A percentile compares a stretch with the other conserved stretches of the same genome.
phyloP scores from a whole-genome alignment of 2,888 invertebrate genomes.

The Zeuzera pyrina region DNA sequence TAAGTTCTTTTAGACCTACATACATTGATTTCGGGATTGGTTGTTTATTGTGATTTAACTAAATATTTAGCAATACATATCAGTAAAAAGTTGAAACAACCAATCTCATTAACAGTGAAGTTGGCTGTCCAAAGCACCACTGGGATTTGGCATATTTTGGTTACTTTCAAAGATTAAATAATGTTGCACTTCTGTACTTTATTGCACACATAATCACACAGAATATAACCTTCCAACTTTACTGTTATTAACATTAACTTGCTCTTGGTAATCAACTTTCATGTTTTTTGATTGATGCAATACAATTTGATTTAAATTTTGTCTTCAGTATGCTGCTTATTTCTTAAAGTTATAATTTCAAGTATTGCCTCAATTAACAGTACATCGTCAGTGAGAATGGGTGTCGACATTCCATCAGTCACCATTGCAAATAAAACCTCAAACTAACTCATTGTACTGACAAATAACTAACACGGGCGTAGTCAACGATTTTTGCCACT shows the following conservation, averaged over 20 bases:
- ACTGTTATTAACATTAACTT: constrained; percentile 38
- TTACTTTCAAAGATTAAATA: constrained; percentile 1
- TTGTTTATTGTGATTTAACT: neutral
- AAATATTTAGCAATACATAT: neutral
- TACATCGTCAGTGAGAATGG: constrained; percentile 33
- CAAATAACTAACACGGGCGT: constrained; percentile 57
- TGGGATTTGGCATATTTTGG: neutral
- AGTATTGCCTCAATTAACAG: constrained; percentile 49
- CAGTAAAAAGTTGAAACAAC: constrained; percentile 22
- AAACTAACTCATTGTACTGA: constrained; percentile 41
- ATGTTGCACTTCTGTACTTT: constrained; percentile 4
- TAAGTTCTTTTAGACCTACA: constrained; percentile 29
- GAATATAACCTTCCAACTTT: constrained; percentile 26
- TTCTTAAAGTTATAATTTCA: constrained; percentile 3
- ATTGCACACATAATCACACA: constrained; percentile 6
- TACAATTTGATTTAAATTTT: constrained; percentile 16
- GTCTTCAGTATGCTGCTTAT: neutral
- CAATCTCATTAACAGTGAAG: constrained; percentile 44
- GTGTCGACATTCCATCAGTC: constrained; percentile 34
- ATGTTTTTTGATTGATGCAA: constrained; percentile 30
- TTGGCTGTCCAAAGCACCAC: constrained; percentile 18
- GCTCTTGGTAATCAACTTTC: constrained; percentile 16
- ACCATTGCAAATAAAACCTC: constrained; percentile 23
- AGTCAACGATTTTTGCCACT: constrained; percentile 40
- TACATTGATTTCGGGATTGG: neutral